Evolutionary conservation across 2,888 invertebrate species (phyloP).

Genomic region (Epinotia brunnichana): DNA sequence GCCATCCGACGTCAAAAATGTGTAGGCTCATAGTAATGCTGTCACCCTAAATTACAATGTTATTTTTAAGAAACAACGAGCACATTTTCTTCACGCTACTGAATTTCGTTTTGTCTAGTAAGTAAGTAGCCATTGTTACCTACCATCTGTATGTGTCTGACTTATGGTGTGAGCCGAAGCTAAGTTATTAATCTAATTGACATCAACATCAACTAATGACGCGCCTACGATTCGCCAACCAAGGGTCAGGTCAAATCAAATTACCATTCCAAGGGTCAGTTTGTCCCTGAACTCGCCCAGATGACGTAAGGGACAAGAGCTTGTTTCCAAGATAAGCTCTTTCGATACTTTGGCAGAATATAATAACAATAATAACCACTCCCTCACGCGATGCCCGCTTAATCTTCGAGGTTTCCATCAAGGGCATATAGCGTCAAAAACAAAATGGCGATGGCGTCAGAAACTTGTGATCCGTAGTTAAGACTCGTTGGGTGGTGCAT

Average conservation of each 20-base stretch:
- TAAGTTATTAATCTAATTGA: no score
- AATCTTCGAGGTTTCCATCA: constrained; percentile 20
- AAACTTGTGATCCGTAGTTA: background rate
- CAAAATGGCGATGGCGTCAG: background rate
- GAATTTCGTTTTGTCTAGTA: no score
- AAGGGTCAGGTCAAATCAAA: constrained; percentile 9
- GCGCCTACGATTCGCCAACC: constrained; percentile 5
- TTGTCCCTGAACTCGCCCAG: background rate
- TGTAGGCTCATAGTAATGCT: no score
- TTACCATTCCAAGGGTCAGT: constrained; percentile 11
- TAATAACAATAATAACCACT: constrained; percentile 34
- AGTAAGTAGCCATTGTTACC: no score
- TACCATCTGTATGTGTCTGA: no score
- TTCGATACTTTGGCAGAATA: constrained; percentile 4
- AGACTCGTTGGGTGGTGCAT: background rate
- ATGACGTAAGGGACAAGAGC: background rate
- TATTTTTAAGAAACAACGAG: no score
- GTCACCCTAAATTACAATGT: no score
- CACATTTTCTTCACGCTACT: no score
- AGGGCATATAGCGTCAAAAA: constrained; percentile 6
- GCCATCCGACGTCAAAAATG: no score
- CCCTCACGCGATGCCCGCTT: constrained; percentile 31
- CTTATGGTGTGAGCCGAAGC: no score
- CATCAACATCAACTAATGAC: no score
- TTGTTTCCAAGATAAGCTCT: constrained; percentile 1